phyloP scores from a whole-genome alignment of 23 tunicate species.

The Styela clava region DNA sequence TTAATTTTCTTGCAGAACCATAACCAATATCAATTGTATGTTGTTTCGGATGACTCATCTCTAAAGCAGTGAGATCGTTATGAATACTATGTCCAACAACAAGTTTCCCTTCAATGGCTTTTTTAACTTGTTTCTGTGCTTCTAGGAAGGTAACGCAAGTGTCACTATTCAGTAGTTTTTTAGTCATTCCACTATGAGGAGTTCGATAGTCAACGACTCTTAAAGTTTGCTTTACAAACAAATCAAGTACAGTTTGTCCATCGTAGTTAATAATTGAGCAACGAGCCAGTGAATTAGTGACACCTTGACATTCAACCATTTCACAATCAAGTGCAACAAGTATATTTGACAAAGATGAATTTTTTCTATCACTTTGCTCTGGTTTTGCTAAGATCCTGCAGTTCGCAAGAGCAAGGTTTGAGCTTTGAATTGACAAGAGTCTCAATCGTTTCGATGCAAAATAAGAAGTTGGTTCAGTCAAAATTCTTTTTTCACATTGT shows the following conservation, averaged over 20 bases:
- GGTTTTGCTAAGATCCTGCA: background rate
- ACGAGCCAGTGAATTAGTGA: slow-evolving; percentile 7
- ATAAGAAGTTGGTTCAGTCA: background rate
- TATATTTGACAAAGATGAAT: background rate
- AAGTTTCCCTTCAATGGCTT: background rate
- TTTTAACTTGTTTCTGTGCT: background rate
- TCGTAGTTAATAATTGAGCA: background rate
- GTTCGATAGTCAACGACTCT: slow-evolving; percentile 4
- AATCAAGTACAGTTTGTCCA: slow-evolving; percentile 1
- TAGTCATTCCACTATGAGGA: slow-evolving; percentile 5
- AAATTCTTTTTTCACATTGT: background rate
- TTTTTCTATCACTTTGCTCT: background rate
- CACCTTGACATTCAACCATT: slow-evolving; percentile 2
- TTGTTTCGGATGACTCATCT: background rate
- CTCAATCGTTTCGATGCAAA: background rate
- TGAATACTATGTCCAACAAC: slow-evolving; percentile 2
- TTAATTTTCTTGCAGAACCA: background rate
- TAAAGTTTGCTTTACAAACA: background rate
- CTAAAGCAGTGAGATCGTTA: background rate
- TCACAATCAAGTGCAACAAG: slow-evolving; percentile 17
- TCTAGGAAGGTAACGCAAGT: slow-evolving; percentile 2
- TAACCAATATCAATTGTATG: background rate
- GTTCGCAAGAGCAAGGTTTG: background rate
- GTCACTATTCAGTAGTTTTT: background rate
- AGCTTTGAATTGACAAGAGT: background rate